Percentiles rank a stretch among this genome's conserved stretches.
Conservation (phyloP, 2,113 vertebrate species). For the Paradisaea rubra region DNA sequence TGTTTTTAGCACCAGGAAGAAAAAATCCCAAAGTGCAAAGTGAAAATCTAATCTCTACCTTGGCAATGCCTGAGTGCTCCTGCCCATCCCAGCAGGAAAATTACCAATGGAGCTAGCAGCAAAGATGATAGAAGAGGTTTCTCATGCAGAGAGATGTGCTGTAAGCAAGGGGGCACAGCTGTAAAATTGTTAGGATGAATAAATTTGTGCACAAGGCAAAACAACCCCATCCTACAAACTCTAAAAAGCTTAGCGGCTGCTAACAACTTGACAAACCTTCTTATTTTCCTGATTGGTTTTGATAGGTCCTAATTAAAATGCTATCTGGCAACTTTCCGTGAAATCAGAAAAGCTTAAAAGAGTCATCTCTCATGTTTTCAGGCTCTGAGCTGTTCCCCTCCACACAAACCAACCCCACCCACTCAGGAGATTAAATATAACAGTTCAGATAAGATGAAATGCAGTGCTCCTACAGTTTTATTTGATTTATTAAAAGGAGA, state of each 20-base stretch:
- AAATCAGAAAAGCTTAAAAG: slow-evolving; percentile 50
- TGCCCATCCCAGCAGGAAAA: slow-evolving; percentile 51
- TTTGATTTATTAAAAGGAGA: slow-evolving; percentile 59
- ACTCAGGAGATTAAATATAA: slow-evolving; percentile 19
- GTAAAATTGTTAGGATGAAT: slow-evolving; percentile 44
- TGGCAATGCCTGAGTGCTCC: slow-evolving; percentile 11
- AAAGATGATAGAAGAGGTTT: slow-evolving; percentile 54
- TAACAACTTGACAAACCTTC: slow-evolving; percentile 20
- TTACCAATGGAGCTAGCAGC: not conserved
- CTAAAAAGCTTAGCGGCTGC: not conserved
- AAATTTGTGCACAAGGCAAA: slow-evolving; percentile 8
- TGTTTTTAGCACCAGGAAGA: not conserved
- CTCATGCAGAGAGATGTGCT: slow-evolving; percentile 56
- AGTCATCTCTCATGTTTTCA: slow-evolving; percentile 46
- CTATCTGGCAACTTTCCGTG: not conserved
- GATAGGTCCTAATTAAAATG: slow-evolving; percentile 52
- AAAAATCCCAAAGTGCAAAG: not conserved
- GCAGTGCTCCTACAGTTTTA: slow-evolving; percentile 28
- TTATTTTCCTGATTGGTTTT: slow-evolving; percentile 36
- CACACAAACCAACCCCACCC: not conserved
- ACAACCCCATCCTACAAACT: not conserved
- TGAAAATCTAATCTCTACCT: slow-evolving; percentile 46
- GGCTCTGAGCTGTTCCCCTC: not conserved
- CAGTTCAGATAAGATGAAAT: slow-evolving; percentile 49
- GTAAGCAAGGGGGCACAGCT: slow-evolving; percentile 36